A percentile compares a stretch with the other conserved stretches of the same genome.
phyloP scores from a whole-genome alignment of 2,888 invertebrate genomes.

The Colletes collaris region DNA sequence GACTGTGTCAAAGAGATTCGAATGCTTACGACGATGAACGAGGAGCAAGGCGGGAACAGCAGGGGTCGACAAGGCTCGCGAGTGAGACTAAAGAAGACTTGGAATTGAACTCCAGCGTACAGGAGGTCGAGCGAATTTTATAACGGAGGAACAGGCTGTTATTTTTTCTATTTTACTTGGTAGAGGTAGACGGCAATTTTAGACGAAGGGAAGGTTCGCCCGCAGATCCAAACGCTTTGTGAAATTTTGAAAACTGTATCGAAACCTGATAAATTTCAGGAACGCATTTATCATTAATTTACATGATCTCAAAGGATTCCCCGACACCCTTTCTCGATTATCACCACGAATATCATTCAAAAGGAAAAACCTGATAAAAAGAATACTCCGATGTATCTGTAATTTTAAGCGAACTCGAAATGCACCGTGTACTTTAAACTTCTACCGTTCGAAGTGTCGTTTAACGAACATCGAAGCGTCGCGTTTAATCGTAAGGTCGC shows the following conservation, averaged over 20 bases:
- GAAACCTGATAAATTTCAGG: not conserved
- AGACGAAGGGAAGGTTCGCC: not conserved
- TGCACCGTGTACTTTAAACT: not conserved
- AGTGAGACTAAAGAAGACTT: conserved; percentile 8
- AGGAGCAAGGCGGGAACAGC: not conserved
- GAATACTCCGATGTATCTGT: conserved; percentile 7
- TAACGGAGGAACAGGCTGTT: conserved; percentile 5
- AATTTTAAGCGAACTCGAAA: conserved; percentile 17
- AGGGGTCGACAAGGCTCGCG: not conserved
- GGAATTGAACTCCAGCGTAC: conserved; percentile 36
- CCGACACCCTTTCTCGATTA: not conserved
- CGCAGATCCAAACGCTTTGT: too few relatives aligned
- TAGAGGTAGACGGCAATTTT: not conserved
- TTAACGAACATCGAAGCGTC: conserved; percentile 13
- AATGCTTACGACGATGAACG: not conserved
- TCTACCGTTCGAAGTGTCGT: not conserved
- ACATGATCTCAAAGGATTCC: conserved; percentile 49
- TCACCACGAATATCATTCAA: conserved; percentile 3
- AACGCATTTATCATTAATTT: conserved; percentile 37
- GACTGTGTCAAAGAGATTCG: conserved; percentile 12
- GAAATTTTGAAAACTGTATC: too few relatives aligned
- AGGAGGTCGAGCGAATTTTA: conserved; percentile 9
- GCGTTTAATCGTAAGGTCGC: not conserved
- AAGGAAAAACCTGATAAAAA: conserved; percentile 1
- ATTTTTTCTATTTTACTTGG: conserved; percentile 1